These are phyloP conservation scores for Montipora efflorescens DNA, from an alignment of 64 coral and sea anemone species.

Conservation along the genomic window DNA sequence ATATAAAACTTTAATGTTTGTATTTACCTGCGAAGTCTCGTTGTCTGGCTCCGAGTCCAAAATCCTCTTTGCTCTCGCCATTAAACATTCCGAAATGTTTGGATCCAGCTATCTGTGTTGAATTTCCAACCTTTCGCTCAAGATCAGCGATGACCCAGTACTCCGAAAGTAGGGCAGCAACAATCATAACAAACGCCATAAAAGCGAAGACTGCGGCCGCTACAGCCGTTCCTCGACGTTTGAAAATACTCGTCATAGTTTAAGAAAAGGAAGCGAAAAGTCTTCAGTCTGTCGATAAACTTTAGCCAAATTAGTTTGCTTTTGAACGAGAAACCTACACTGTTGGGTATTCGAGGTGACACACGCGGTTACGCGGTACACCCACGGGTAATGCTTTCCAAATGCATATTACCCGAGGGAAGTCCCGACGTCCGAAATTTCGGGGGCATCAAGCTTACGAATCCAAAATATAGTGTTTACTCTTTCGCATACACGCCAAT, in stretches of 20 bases:
- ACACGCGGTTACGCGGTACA: no score
- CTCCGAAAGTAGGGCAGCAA: slow-evolving; percentile 50
- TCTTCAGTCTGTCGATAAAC: not conserved
- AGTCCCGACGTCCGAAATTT: not conserved
- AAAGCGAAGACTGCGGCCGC: slow-evolving; percentile 47
- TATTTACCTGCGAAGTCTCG: slow-evolving; percentile 57
- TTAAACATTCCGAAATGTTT: slow-evolving; percentile 67
- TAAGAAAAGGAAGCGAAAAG: not conserved
- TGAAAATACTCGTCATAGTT: slow-evolving; percentile 67
- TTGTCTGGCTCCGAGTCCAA: slow-evolving; percentile 57
- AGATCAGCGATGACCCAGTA: slow-evolving; percentile 64
- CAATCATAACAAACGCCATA: slow-evolving; percentile 52
- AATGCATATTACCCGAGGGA: not conserved
- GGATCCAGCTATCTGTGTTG: slow-evolving; percentile 40
- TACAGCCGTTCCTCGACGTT: slow-evolving; percentile 48
- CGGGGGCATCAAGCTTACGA: no score
- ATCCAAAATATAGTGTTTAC: no score
- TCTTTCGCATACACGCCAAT: no score
- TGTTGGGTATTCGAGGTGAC: not conserved
- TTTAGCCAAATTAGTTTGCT: not conserved
- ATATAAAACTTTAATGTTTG: not conserved
- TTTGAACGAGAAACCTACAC: not conserved
- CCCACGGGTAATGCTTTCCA: not conserved
- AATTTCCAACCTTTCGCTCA: not conserved
- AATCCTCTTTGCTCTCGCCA: slow-evolving; percentile 1